Percentiles rank a stretch among this genome's conserved stretches.
These are phyloP conservation scores for Probaryconus sp. DNA, from an alignment of 1,140 invertebrate genomes.

Conservation along the genomic window DNA sequence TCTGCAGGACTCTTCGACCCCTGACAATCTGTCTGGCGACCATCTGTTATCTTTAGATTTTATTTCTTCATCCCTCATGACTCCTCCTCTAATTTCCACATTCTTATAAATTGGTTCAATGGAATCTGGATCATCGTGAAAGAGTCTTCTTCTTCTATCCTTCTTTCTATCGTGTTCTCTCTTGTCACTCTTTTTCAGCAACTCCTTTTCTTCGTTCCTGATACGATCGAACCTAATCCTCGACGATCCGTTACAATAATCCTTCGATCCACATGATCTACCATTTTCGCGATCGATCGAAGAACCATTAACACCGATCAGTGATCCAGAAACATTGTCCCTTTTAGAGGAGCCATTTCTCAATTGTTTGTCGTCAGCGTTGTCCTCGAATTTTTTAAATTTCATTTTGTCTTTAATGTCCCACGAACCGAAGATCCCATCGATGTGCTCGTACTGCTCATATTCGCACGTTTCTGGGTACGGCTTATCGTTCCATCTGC, in stretches of 20 bases:
- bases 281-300: conserved; percentile 37
- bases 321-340: conserved; percentile 39
- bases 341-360: conserved; percentile 45
- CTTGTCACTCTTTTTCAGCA: conserved; percentile 22
- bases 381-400: conserved; percentile 31
- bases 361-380: conserved; percentile 31
- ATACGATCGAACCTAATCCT: conserved; percentile 39
- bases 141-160: conserved; percentile 14
- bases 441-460: conserved; percentile 37
- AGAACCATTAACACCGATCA: conserved; percentile 38
- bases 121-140: not conserved
- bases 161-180: conserved; percentile 39
- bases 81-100: conserved; percentile 19
- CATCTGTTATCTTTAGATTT: not conserved
- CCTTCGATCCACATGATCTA: conserved; percentile 21
- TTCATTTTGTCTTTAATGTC: conserved; percentile 62
- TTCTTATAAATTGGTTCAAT: not conserved
- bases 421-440: conserved; percentile 63
- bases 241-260: conserved; percentile 31
- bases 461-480: conserved; percentile 38
- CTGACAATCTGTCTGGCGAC: not conserved
- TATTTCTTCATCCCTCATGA: not conserved
- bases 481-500: conserved; percentile 37
- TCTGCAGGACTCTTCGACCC: conserved; percentile 27
- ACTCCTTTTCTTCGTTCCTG: conserved; percentile 44